Conservation (phyloP, 2,888 invertebrate species). For the Meta bourneti region DNA sequence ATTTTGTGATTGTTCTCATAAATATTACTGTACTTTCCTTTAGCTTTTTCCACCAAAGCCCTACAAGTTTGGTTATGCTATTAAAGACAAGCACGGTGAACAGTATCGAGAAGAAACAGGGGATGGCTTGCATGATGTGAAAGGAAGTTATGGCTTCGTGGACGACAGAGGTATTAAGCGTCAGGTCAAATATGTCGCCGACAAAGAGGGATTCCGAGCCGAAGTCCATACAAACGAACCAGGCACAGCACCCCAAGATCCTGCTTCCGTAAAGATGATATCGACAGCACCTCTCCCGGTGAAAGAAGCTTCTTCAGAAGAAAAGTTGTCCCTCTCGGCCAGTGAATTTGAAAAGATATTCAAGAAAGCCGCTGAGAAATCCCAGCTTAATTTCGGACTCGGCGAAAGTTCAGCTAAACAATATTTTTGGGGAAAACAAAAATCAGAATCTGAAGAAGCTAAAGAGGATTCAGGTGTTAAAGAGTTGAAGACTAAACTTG, state of each 20-base stretch:
- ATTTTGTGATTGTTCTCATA: no score
- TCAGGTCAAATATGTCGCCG: not conserved
- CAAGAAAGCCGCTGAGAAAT: not conserved
- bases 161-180: not conserved
- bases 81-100: not conserved
- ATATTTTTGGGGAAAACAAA: not conserved
- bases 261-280: not conserved
- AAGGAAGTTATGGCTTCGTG: not conserved
- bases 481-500: not conserved
- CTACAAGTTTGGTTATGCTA: not conserved
- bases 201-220: not conserved
- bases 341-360: not conserved
- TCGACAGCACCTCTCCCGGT: not conserved
- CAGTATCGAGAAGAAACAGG: not conserved
- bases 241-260: not conserved
- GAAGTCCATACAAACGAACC: slow-evolving; percentile 1
- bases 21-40: not conserved
- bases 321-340: not conserved
- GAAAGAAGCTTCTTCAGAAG: not conserved
- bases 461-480: not conserved
- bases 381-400: not conserved
- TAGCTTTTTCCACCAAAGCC: not conserved
- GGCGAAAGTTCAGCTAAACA: no score
- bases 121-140: not conserved
- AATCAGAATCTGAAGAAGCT: not conserved